phyloP scores from a whole-genome alignment of 2,797 vertebrate species.

The Spheniscus humboldti region DNA sequence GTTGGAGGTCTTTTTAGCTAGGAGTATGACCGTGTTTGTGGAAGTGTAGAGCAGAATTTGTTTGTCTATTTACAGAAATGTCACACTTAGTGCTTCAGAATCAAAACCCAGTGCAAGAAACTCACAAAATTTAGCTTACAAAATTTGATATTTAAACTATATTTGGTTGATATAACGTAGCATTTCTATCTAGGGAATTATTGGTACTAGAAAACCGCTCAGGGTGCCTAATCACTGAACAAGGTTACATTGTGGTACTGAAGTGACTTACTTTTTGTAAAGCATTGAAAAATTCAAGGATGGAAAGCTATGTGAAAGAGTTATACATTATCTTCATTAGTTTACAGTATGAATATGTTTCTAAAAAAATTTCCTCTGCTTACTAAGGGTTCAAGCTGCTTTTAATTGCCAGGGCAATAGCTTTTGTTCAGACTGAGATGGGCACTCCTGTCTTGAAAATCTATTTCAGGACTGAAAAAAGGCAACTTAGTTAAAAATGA shows the following conservation, averaged over 20 bases:
- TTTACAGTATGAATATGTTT: background rate
- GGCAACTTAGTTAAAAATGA: slow-evolving; percentile 56
- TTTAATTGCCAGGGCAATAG: slow-evolving; percentile 31
- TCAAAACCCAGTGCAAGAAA: background rate
- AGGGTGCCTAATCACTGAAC: background rate
- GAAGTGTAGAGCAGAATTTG: background rate
- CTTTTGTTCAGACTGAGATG: background rate
- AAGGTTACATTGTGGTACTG: background rate
- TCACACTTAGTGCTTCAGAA: background rate
- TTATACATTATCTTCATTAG: background rate
- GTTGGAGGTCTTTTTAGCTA: background rate
- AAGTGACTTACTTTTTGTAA: background rate
- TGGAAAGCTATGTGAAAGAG: background rate
- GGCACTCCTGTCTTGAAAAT: slow-evolving; percentile 20
- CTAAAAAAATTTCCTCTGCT: background rate
- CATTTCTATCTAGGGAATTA: background rate
- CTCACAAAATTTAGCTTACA: background rate
- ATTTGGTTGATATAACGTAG: background rate
- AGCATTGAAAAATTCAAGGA: background rate
- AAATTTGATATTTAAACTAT: background rate
- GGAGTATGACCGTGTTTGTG: background rate
- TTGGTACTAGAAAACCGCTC: background rate
- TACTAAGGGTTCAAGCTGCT: background rate
- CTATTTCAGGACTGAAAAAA: slow-evolving; percentile 44
- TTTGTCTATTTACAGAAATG: background rate